These are phyloP conservation scores for Cataglyphis rosenhaueri DNA, from an alignment of 2,888 invertebrate genomes.

Conservation along the genomic window DNA sequence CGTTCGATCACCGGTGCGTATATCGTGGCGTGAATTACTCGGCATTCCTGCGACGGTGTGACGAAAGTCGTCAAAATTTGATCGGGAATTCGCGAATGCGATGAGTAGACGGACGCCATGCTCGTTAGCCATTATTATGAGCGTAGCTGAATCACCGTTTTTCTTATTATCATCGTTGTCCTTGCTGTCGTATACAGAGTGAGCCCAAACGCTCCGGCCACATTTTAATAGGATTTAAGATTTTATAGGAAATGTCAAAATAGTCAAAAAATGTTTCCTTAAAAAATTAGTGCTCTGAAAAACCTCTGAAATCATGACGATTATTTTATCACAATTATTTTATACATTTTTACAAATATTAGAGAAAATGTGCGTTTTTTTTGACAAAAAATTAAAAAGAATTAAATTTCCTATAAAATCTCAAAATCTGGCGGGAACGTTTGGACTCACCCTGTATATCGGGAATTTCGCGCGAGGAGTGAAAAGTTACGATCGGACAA, in stretches of 20 bases:
- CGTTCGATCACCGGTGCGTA: constrained; percentile 32
- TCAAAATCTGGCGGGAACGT: too few relatives aligned
- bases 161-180: background rate
- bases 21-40: constrained; percentile 46
- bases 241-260: too few relatives aligned
- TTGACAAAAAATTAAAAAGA: too few relatives aligned
- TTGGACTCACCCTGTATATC: constrained; percentile 4
- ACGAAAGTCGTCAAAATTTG: constrained; percentile 65
- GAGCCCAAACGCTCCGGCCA: too few relatives aligned
- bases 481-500: constrained; percentile 80
- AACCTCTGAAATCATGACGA: too few relatives aligned
- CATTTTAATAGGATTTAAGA: too few relatives aligned
- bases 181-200: background rate
- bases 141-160: constrained; percentile 70
- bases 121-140: constrained; percentile 77
- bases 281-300: too few relatives aligned
- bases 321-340: too few relatives aligned
- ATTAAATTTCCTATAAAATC: too few relatives aligned
- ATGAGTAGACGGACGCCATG: constrained; percentile 26
- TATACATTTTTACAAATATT: too few relatives aligned
- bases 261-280: too few relatives aligned
- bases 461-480: constrained; percentile 56
- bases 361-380: too few relatives aligned
- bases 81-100: constrained; percentile 66
- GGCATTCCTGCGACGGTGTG: constrained; percentile 43